A percentile compares a stretch with the other conserved stretches of the same genome.
phyloP scores from a whole-genome alignment of 2,888 invertebrate genomes.

The Quadriops clusia region DNA sequence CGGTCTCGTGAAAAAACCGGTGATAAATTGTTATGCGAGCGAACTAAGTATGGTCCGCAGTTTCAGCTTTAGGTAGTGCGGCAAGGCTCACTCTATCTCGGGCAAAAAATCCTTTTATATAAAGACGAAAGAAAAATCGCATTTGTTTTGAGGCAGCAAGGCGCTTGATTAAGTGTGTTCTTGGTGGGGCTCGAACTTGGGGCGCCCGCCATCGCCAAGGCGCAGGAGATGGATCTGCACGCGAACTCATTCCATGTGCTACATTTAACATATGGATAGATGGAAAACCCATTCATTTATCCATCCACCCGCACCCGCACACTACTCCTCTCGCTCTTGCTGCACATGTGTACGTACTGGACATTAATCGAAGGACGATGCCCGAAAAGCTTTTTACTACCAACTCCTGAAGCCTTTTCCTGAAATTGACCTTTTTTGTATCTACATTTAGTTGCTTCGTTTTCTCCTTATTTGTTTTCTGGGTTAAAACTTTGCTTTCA shows the following conservation, averaged over 20 bases:
- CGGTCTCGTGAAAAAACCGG: constrained; percentile 17
- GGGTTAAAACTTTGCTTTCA: too few species aligned
- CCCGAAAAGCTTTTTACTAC: too few species aligned
- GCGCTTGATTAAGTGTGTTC: constrained; percentile 33
- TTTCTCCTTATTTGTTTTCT: too few species aligned
- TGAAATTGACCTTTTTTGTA: too few species aligned
- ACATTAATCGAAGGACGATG: too few species aligned
- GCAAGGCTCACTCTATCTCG: constrained; percentile 21
- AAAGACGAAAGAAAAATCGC: constrained; percentile 32
- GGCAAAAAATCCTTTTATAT: constrained; percentile 27
- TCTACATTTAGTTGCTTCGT: too few species aligned
- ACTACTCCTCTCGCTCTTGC: too few species aligned
- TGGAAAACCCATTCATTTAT: constrained; percentile 20
- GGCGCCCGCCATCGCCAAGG: too few species aligned
- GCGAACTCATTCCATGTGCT: constrained; percentile 28
- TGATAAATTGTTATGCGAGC: constrained; percentile 21
- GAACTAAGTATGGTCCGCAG: constrained; percentile 23
- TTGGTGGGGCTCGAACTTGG: constrained; percentile 29
- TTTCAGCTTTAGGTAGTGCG: constrained; percentile 21
- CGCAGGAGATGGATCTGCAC: constrained; percentile 26
- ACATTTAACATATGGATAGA: constrained; percentile 30
- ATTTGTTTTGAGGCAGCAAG: constrained; percentile 33
- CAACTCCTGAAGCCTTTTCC: too few species aligned
- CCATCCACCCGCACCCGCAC: too few species aligned
- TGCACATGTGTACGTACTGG: too few species aligned